Evolutionary conservation across 37 sponge, comb jelly and placozoan genomes (phyloP).

Genomic region (Hormiphora californensis): DNA sequence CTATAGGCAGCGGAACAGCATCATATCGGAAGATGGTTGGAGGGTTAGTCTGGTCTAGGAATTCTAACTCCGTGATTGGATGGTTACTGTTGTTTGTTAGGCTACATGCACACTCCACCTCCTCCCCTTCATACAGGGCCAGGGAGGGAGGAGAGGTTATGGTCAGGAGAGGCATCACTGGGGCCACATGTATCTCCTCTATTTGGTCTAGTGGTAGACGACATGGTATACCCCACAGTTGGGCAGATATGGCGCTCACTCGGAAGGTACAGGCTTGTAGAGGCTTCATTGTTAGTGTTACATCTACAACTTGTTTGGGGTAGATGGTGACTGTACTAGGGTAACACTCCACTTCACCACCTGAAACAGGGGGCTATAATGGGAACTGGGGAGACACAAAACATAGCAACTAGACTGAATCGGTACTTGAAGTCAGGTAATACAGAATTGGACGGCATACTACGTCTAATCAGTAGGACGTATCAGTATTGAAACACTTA

Average conservation of each 20-base stretch:
- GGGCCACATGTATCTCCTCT: not conserved
- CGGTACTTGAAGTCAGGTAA: too few relatives aligned
- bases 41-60: not conserved
- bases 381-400: too few relatives aligned
- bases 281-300: constrained; percentile 7
- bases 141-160: constrained; percentile 15
- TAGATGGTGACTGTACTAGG: not conserved
- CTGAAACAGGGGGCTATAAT: too few relatives aligned
- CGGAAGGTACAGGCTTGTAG: not conserved
- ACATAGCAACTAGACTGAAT: too few relatives aligned
- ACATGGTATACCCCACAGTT: constrained; percentile 27
- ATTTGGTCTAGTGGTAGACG: not conserved
- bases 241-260: not conserved
- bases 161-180: constrained; percentile 9
- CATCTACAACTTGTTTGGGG: not conserved
- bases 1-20: not conserved
- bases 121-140: constrained; percentile 34
- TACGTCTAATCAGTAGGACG: too few relatives aligned
- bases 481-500: too few relatives aligned
- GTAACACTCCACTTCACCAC: not conserved
- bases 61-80: not conserved
- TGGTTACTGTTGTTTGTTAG: not conserved
- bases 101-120: not conserved
- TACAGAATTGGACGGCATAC: too few relatives aligned
- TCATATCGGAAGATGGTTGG: not conserved